Base-by-base conservation (phyloP, 2,888 invertebrate genomes). In the Lampropteryx suffumata region DNA sequence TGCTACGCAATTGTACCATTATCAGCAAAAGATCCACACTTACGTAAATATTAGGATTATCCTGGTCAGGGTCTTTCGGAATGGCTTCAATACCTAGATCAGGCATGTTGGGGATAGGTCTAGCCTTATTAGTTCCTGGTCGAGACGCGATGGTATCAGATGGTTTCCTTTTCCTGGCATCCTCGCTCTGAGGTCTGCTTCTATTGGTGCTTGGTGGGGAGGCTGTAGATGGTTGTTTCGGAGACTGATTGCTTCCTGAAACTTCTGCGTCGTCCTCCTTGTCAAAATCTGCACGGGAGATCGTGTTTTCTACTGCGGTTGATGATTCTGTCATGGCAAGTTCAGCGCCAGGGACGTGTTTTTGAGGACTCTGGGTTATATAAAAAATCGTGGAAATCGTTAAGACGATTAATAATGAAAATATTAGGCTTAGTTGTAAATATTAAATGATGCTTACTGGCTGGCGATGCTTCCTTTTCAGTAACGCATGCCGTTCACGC, bases 401-500 rank as follows among this genome's bases (percentile, higher is more conserved):
- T 6, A 13, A 26, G n/a, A 8, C n/a, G 12, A 7, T 27, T 2
- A 11, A 29, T 13, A 12, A 30, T 6, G 2, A 5, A 1, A n/a
- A 10, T 34, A 21, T 8, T 24, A 8, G 8, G 10, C 10, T n/a
- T 4, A n/a, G 9, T 9, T 14, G 17, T 13, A 33, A n/a, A 13
- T n/a, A 10, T 24, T 11, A 6, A 10, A 14, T 29, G 4, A 14
- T 6, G 29, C 27, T 30, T 33, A 79, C 80, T 44, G 62, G 55
- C 24, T 66, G 67, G 8, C 80, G 73, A 43, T 79, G 76, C 56
- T 79, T 88, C 55, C 67, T 83, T 60, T 77, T 84, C 11, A 88
- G 68, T 21, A 92, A 79, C 0, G 92, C 84, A 71, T 95, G 95
- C 55, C 94, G 92, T 40, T 95, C 92, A 29, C 92, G 86, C 0